These are phyloP conservation scores for Cheilosia vulpina DNA, from an alignment of 2,888 invertebrate genomes.

Conservation along the genomic window DNA sequence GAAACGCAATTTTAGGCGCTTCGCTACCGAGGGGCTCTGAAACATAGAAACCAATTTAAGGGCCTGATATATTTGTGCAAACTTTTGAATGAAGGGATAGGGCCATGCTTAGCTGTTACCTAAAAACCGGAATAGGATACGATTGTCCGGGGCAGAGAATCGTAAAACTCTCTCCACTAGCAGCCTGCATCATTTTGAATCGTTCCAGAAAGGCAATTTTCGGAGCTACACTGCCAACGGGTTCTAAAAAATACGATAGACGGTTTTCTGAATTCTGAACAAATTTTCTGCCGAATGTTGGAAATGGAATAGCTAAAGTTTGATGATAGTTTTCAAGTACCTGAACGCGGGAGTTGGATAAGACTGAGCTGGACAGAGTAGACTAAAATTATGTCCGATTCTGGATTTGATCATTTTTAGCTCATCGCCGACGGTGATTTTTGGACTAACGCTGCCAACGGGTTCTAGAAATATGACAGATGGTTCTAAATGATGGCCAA, in stretches of 20 bases:
- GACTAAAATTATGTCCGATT: constrained; percentile 84
- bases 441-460: constrained; percentile 86
- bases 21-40: constrained; percentile 69
- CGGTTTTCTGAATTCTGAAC: not conserved
- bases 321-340: constrained; percentile 81
- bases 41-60: not conserved
- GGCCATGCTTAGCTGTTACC: constrained; percentile 77
- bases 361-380: constrained; percentile 88
- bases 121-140: constrained; percentile 86
- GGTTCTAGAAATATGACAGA: constrained; percentile 82
- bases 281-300: constrained; percentile 49
- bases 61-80: not conserved
- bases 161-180: constrained; percentile 83
- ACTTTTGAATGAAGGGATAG: constrained; percentile 28
- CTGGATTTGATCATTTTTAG: constrained; percentile 80
- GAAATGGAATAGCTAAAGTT: constrained; percentile 46
- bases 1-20: constrained; percentile 63
- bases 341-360: constrained; percentile 90
- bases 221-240: constrained; percentile 86
- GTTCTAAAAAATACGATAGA: constrained; percentile 80
- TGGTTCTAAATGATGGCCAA: not conserved
- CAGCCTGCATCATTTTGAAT: constrained; percentile 80
- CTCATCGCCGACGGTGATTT: constrained; percentile 86
- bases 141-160: constrained; percentile 90
- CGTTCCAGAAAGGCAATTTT: constrained; percentile 85